These are phyloP conservation scores for Xyrauchen texanus DNA, from an alignment of 2,113 vertebrate genomes.

Conservation along the genomic window DNA sequence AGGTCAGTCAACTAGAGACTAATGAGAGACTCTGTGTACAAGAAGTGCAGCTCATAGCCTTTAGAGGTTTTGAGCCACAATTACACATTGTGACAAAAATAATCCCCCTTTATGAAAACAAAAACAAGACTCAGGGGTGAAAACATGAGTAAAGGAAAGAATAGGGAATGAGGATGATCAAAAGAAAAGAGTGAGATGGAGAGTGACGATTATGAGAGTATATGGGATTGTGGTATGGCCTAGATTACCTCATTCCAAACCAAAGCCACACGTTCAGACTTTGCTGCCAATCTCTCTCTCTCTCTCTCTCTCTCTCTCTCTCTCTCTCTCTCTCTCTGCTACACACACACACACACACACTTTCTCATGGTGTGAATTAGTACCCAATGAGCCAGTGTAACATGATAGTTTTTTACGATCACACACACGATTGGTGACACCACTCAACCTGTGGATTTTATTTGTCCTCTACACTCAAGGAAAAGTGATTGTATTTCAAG, in stretches of 20 bases:
- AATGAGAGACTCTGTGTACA: conserved; percentile 37
- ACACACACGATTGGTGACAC: conserved; percentile 10
- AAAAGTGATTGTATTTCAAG: conserved; percentile 42
- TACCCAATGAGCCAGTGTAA: conserved; percentile 40
- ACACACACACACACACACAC: neutral
- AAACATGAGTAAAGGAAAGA: conserved; percentile 60
- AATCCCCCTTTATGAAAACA: conserved; percentile 54
- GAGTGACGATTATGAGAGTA: conserved; percentile 42
- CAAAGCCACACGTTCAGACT: conserved; percentile 36
- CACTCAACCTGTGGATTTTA: conserved; percentile 38
- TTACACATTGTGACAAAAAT: conserved; percentile 60
- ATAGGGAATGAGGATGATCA: conserved; percentile 8
- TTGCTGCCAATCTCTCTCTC: conserved; percentile 38
- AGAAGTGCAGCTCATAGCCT: conserved; percentile 54
- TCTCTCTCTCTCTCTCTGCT: too few species aligned
- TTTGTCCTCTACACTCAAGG: conserved; percentile 23
- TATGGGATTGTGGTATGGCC: conserved; percentile 37
- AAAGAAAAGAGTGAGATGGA: neutral
- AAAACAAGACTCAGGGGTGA: conserved; percentile 43
- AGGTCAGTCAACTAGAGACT: conserved; percentile 45
- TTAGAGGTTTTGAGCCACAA: conserved; percentile 59
- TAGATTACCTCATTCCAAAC: conserved; percentile 44
- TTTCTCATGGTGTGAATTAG: neutral
- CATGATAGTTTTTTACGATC: conserved; percentile 31
- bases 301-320: conserved; percentile 11